Evolutionary conservation across 2,797 vertebrate species (phyloP).

Genomic region (Ptychadena robeensis): DNA sequence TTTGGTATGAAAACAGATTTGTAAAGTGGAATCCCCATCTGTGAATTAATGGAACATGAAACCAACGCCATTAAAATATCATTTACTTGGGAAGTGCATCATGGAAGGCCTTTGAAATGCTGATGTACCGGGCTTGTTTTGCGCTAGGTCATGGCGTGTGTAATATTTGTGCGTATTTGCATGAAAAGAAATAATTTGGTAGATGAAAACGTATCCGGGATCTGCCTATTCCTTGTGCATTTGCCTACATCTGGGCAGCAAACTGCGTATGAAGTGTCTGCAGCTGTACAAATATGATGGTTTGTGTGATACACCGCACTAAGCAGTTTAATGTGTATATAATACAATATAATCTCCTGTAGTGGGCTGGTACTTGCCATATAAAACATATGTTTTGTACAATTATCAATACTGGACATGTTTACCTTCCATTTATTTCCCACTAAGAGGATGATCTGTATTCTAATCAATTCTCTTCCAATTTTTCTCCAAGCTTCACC

Average conservation of each 20-base stretch:
- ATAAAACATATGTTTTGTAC: too few relatives aligned
- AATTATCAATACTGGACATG: too few relatives aligned
- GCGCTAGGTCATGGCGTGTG: slow-evolving; percentile 8
- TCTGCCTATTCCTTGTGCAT: not conserved
- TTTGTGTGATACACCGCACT: not conserved
- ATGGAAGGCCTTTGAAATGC: not conserved
- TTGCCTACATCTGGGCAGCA: slow-evolving; percentile 31
- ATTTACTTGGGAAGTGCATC: slow-evolving; percentile 19
- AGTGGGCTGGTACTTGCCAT: too few relatives aligned
- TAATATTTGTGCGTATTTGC: slow-evolving; percentile 15
- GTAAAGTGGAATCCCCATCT: slow-evolving; percentile 11
- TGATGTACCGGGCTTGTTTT: not conserved
- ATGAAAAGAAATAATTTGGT: not conserved
- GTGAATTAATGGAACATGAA: slow-evolving; percentile 54
- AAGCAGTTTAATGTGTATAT: too few relatives aligned
- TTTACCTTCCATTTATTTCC: too few relatives aligned
- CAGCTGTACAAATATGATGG: not conserved
- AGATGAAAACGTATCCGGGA: not conserved
- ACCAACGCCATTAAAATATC: slow-evolving; percentile 50
- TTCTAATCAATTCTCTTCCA: too few relatives aligned
- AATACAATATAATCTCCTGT: too few relatives aligned
- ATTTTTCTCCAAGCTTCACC: too few relatives aligned
- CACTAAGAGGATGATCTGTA: too few relatives aligned
- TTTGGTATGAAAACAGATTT: not conserved
- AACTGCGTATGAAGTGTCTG: not conserved